These are phyloP conservation scores for Hirtodrosophila alboralis DNA, from an alignment of 2,888 invertebrate genomes.

Conservation along the genomic window DNA sequence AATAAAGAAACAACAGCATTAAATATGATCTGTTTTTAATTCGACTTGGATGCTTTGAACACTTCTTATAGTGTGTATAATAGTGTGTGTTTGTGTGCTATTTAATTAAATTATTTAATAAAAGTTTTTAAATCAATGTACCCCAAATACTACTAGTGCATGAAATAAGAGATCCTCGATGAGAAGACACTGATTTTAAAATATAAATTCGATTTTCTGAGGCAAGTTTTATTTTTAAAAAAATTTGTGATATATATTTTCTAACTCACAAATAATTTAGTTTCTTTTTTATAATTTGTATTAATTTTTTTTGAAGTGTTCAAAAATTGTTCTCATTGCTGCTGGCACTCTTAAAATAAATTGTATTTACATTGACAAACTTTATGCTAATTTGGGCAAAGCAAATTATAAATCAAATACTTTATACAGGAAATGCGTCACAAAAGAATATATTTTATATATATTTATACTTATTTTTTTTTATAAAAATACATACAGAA, in stretches of 20 bases:
- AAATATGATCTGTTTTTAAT: slow-evolving; percentile 32
- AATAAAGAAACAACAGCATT: slow-evolving; percentile 29
- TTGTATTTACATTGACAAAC: slow-evolving; percentile 28
- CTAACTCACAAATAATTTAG: no score
- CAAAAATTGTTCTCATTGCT: slow-evolving; percentile 19
- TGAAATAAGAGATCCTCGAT: slow-evolving; percentile 23
- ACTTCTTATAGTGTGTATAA: slow-evolving; percentile 31
- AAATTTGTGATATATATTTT: no score
- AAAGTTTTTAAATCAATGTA: background rate
- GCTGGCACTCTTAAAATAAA: slow-evolving; percentile 19
- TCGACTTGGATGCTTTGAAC: slow-evolving; percentile 35
- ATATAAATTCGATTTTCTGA: slow-evolving; percentile 29
- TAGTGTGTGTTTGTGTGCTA: slow-evolving; percentile 13
- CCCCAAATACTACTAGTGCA: slow-evolving; percentile 14
- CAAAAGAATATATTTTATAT: slow-evolving; percentile 13
- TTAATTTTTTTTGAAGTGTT: slow-evolving; percentile 36
- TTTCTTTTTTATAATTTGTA: background rate
- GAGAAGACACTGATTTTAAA: slow-evolving; percentile 9
- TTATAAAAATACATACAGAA: slow-evolving; percentile 13
- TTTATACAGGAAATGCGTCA: slow-evolving; percentile 61
- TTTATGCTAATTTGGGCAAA: slow-evolving; percentile 53
- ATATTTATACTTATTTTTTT: background rate
- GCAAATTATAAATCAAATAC: slow-evolving; percentile 57
- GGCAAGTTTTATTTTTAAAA: no score
- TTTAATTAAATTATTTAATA: slow-evolving; percentile 5